Percentiles rank a stretch among this genome's conserved stretches.
These are phyloP conservation scores for Malurus elegans DNA, from an alignment of 2,113 vertebrate genomes.

Conservation along the genomic window DNA sequence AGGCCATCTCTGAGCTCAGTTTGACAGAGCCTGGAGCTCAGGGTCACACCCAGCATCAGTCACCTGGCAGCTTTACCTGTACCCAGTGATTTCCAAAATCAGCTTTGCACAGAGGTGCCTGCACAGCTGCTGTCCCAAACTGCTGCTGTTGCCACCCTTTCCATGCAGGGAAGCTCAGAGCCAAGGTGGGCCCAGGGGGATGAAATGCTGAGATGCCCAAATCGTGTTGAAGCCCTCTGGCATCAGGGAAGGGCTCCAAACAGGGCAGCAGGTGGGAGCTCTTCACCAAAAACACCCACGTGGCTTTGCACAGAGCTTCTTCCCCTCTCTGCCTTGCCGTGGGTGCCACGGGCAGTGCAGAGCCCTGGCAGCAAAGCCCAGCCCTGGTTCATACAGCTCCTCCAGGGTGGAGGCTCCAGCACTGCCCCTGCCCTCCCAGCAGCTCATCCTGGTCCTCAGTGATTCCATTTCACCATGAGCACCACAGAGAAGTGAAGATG, in stretches of 20 bases:
- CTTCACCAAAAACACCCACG: neutral
- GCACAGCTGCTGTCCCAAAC: neutral
- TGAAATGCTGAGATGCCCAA: neutral
- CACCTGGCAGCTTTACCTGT: neutral
- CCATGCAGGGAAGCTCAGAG: neutral
- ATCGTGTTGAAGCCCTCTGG: neutral
- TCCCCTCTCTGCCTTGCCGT: neutral
- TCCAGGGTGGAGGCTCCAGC: neutral
- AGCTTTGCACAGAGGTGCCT: neutral
- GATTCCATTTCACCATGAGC: accelerated
- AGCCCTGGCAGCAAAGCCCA: neutral
- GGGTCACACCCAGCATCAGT: neutral
- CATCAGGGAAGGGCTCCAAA: neutral
- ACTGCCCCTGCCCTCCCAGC: neutral
- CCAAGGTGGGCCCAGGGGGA: neutral
- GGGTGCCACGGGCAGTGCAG: neutral
- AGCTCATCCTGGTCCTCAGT: neutral
- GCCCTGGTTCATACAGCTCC: neutral
- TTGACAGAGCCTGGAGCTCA: neutral
- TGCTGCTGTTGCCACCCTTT: neutral
- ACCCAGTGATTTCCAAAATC: neutral
- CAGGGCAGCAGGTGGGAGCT: neutral
- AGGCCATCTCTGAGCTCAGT: neutral
- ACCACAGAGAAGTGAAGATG: neutral
- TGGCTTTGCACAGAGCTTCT: neutral